Evolutionary conservation across 1,140 invertebrate species (phyloP).

Genomic region (Cyphomyrmex costatus): DNA sequence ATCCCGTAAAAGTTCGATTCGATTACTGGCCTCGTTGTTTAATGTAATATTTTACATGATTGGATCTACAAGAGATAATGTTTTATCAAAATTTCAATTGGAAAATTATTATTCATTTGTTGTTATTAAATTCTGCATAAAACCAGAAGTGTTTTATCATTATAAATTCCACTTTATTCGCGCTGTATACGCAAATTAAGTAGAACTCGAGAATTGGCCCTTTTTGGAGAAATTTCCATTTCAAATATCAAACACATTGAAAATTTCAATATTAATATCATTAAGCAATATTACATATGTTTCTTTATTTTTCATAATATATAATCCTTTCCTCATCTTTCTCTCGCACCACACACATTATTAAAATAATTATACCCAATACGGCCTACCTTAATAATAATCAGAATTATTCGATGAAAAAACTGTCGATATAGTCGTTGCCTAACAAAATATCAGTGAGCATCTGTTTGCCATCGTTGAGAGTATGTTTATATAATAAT

Average conservation of each 20-base stretch:
- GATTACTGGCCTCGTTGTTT: conserved; percentile 1
- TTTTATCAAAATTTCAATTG: conserved; percentile 15
- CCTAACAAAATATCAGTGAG: no score
- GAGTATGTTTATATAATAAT: no score
- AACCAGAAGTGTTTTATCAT: not conserved
- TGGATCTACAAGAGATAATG: not conserved
- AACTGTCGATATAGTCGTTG: no score
- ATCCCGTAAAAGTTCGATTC: not conserved
- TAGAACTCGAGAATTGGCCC: not conserved
- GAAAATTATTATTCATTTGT: conserved; percentile 20
- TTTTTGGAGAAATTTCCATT: not conserved
- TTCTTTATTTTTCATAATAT: not conserved
- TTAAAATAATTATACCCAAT: no score
- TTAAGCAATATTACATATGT: not conserved
- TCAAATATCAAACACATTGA: not conserved
- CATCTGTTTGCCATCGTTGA: no score
- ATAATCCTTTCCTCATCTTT: not conserved
- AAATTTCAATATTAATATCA: not conserved
- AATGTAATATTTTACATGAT: not conserved
- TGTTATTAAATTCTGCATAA: not conserved
- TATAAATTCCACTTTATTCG: not conserved
- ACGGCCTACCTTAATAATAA: no score
- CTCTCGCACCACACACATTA: no score
- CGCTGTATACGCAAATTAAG: conserved; percentile 3
- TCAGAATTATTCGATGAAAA: no score